These are phyloP conservation scores for Echeneis naucrates DNA, from an alignment of 2,797 vertebrate genomes.

Conservation along the genomic window DNA sequence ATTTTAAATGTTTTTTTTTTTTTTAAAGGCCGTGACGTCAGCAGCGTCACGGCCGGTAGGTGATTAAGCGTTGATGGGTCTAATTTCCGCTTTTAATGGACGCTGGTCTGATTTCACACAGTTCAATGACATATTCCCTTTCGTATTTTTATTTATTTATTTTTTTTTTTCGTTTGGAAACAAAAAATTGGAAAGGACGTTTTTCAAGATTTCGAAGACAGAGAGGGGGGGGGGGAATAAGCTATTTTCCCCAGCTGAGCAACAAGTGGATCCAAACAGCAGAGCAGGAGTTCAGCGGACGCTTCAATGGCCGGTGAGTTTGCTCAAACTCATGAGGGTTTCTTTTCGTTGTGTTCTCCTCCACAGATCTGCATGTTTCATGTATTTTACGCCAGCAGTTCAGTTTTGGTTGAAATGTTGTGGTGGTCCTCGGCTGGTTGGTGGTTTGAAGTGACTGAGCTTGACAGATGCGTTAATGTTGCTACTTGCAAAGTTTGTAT, in stretches of 20 bases:
- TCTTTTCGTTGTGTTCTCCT: too few species aligned
- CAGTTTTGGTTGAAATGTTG: too few species aligned
- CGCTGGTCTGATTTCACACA: too few species aligned
- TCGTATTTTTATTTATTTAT: too few species aligned
- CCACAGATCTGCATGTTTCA: too few species aligned
- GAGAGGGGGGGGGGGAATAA: too few species aligned
- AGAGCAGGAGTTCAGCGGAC: not conserved
- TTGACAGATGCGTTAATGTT: not conserved
- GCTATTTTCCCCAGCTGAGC: not conserved
- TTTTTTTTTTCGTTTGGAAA: too few species aligned
- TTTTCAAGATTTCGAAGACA: not conserved
- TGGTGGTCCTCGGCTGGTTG: not conserved
- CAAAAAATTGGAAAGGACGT: not conserved
- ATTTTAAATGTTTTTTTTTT: too few species aligned
- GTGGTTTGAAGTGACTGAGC: not conserved
- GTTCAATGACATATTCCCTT: too few species aligned
- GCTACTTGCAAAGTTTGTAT: not conserved
- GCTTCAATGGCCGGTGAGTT: conserved; percentile 4
- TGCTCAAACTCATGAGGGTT: fast-evolving
- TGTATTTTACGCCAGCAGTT: too few species aligned
- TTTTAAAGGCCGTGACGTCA: not conserved
- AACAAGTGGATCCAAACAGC: not conserved
- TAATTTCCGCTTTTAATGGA: not conserved
- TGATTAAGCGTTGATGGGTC: not conserved
- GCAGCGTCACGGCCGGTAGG: not conserved